Evolutionary conservation across 2,797 vertebrate species (phyloP).

Genomic region (Crossoptilon crossoptilon): DNA sequence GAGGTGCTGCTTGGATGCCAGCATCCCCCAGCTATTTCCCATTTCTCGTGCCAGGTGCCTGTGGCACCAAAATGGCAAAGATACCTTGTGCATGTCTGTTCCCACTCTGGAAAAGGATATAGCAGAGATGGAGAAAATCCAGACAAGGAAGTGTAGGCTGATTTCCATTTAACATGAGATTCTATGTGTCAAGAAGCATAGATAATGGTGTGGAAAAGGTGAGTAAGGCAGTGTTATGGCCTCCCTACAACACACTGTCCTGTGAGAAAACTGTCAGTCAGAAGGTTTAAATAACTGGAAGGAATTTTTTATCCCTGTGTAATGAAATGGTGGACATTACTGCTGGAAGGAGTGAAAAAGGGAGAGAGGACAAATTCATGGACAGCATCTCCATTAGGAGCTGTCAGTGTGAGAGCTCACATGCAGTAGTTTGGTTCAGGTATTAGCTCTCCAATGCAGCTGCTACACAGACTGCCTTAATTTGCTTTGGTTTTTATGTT

Average conservation of each 20-base stretch:
- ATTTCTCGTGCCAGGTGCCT: not conserved
- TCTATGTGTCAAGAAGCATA: not conserved
- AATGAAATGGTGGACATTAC: not conserved
- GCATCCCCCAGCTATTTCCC: no score
- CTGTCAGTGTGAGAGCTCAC: not conserved
- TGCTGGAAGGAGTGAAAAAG: not conserved
- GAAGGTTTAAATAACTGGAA: not conserved
- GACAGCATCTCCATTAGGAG: rapidly evolving
- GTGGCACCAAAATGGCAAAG: not conserved
- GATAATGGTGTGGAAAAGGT: not conserved
- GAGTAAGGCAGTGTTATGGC: not conserved
- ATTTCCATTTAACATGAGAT: not conserved
- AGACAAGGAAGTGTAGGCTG: not conserved
- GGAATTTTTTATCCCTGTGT: not conserved
- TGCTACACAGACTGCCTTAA: not conserved
- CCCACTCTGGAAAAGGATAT: not conserved
- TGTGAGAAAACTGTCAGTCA: not conserved
- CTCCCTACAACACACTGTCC: not conserved
- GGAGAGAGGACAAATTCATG: not conserved
- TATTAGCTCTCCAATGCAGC: not conserved
- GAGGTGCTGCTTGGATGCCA: not conserved
- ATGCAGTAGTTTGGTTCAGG: not conserved
- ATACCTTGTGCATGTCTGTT: not conserved
- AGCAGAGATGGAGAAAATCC: not conserved
- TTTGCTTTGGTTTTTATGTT: not conserved